Evolutionary conservation across 2,888 invertebrate species (phyloP).

Genomic region (Drepanosiphum platanoidis): DNA sequence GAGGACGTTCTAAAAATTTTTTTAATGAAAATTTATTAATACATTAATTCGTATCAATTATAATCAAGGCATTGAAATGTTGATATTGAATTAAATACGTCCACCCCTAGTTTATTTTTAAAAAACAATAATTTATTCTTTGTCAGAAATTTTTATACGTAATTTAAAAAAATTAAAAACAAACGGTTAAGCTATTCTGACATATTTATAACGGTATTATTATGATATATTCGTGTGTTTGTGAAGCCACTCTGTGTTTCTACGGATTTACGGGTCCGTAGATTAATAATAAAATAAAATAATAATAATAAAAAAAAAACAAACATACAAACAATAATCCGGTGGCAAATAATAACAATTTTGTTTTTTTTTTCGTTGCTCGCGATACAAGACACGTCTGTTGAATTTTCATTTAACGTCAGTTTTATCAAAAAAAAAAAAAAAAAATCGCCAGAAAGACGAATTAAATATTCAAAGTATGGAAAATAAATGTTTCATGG

Average conservation of each 20-base stretch:
- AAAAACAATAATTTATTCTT: not conserved
- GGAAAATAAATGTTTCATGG: not conserved
- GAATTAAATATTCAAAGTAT: constrained; percentile 8
- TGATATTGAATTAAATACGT: not conserved
- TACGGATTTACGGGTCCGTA: constrained; percentile 34
- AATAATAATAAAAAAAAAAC: not conserved
- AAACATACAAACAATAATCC: constrained; percentile 22
- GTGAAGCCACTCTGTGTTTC: constrained; percentile 5
- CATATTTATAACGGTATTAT: constrained; percentile 6
- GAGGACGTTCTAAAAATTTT: not conserved
- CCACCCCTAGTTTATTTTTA: no score
- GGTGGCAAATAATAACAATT: constrained; percentile 4
- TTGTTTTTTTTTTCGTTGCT: constrained; percentile 15
- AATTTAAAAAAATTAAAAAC: constrained; percentile 24
- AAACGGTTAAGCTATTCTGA: constrained; percentile 24
- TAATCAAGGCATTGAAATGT: not conserved
- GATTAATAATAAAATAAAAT: not conserved
- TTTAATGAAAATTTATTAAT: constrained; percentile 8
- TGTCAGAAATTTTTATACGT: not conserved
- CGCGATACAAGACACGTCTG: constrained; percentile 4
- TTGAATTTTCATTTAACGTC: constrained; percentile 33
- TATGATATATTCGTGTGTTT: constrained; percentile 23
- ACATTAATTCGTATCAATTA: not conserved
- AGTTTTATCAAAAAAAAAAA: not conserved
- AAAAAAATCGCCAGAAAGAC: constrained; percentile 9